phyloP scores from a whole-genome alignment of 2,113 vertebrate genomes.

The Malurus alboscapulatus region DNA sequence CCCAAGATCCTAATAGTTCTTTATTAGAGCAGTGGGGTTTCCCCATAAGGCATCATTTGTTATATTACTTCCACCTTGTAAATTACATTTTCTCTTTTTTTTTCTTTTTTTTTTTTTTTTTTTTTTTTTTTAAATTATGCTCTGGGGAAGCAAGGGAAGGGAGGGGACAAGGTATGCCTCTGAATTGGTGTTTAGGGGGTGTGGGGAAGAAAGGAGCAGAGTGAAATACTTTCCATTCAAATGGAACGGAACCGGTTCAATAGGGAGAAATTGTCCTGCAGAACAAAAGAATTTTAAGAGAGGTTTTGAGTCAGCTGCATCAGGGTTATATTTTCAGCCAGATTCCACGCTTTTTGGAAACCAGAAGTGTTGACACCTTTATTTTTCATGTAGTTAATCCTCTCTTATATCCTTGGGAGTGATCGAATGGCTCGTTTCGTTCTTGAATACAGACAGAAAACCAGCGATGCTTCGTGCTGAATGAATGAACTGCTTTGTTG shows the following conservation, averaged over 20 bases:
- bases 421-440: neutral
- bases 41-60: conserved; percentile 54
- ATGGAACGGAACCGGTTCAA: neutral
- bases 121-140: neutral
- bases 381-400: neutral
- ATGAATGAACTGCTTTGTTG: neutral
- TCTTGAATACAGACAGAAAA: neutral
- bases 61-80: conserved; percentile 54
- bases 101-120: neutral
- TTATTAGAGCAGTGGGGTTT: conserved; percentile 53
- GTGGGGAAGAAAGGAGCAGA: neutral
- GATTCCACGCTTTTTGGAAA: neutral
- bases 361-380: neutral
- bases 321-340: neutral
- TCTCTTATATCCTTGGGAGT: neutral
- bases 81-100: neutral
- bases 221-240: neutral
- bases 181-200: neutral
- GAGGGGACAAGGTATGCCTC: neutral
- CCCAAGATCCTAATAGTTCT: conserved; percentile 27
- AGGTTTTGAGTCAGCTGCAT: neutral
- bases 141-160: neutral
- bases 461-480: neutral
- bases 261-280: neutral
- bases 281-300: neutral